Base-by-base conservation (phyloP, 2,797 vertebrate species). In the Sternarchorhynchus goeldii region DNA sequence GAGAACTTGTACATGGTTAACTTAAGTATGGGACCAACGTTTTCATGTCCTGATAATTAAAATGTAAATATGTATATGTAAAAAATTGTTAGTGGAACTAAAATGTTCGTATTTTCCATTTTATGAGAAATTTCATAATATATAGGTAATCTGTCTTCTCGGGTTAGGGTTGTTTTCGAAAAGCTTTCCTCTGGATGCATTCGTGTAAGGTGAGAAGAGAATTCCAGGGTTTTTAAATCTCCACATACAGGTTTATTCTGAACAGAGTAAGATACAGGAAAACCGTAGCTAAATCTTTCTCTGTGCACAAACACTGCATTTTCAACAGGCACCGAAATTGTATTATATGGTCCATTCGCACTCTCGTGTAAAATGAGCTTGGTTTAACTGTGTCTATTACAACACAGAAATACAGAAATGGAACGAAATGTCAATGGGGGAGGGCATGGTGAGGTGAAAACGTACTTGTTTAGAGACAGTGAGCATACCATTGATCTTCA, bases 251-350 rank as follows among this genome's bases (percentile, higher is more conserved):
- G 76, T 89, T 85, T 75, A 81, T 83, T 88, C 82, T 81, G 67
- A 85, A 87, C 85, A 87, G 81, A 56, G 86, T 77, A 87, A 87
- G 76, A 88, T 88, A 79, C 79, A 62, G 80, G 67, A 77, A 67
- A 81, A 62, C 5, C 31, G 10, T 41, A 10, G 39, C 39, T 72
- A 70, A 60, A 86, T 84, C 74, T 84, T 88, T 83, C 83, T 84
- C 83, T 84, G 81, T 83, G 80, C 75, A 85, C 83, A 86, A 81
- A 88, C 81, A 82, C 84, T 81, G 85, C 80, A 85, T 82, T 73
- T 85, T 63, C 65, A 80, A 67, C 57, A 62, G 78, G 86, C 73
- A 84, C 81, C 78, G n/a, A 21, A 16, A 82, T 79, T 76, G 56
- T 71, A 73, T 69, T 77, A 83, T 80, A 73, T 81, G 84, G 75